These are phyloP conservation scores for Prochilodus magdalenae DNA, from an alignment of 2,113 vertebrate species.

Conservation along the genomic window DNA sequence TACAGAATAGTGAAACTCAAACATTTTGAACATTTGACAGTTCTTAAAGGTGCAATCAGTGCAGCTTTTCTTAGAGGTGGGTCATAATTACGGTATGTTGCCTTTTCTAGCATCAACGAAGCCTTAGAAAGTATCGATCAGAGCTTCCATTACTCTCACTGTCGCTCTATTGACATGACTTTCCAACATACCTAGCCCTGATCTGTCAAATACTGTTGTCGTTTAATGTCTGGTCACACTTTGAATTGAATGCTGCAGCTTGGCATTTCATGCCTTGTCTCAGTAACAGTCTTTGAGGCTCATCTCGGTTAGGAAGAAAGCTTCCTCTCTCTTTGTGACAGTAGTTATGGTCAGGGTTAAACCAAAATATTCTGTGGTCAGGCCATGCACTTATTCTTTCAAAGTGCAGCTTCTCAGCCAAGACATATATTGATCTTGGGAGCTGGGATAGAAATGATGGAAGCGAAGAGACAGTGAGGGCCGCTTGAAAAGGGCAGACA, in stretches of 20 bases:
- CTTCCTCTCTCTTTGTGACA: neutral
- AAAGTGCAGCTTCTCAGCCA: slow-evolving; percentile 1
- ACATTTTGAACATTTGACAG: neutral
- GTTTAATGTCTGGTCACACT: neutral
- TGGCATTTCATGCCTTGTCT: slow-evolving; percentile 12
- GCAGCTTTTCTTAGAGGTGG: neutral
- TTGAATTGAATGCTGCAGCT: neutral
- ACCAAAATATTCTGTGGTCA: slow-evolving; percentile 4
- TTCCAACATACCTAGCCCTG: neutral
- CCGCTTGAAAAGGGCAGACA: neutral
- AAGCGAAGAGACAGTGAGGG: neutral
- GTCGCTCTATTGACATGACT: neutral
- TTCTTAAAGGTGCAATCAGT: neutral
- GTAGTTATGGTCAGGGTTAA: neutral
- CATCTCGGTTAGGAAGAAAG: neutral
- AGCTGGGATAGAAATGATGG: slow-evolving; percentile 25
- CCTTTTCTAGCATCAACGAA: neutral
- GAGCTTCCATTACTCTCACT: neutral
- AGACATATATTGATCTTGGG: slow-evolving; percentile 17
- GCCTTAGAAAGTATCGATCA: neutral
- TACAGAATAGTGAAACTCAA: neutral
- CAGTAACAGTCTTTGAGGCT: slow-evolving; percentile 14
- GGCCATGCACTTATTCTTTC: neutral
- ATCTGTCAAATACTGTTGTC: neutral
- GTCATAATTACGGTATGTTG: neutral